phyloP scores from a whole-genome alignment of 2,797 vertebrate species.

The Leptatherina wallacei region DNA sequence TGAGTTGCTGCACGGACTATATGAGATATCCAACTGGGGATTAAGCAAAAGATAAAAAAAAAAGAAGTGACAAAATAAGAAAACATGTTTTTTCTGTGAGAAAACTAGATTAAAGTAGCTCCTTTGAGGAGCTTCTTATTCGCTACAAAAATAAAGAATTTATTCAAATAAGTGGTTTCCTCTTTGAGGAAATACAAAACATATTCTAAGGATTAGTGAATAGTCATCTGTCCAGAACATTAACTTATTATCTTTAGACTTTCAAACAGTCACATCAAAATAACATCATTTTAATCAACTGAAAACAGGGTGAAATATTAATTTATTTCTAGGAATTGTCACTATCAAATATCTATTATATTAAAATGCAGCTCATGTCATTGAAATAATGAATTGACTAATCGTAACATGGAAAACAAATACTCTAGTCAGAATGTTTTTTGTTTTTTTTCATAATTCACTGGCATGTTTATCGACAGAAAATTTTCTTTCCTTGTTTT shows the following conservation, averaged over 20 bases:
- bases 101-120: conserved; percentile 37
- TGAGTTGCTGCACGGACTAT: conserved; percentile 51
- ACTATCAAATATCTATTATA: background rate
- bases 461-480: too few relatives aligned
- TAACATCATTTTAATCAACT: background rate
- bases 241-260: background rate
- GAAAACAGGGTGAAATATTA: background rate
- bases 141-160: conserved; percentile 36
- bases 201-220: conserved; percentile 44
- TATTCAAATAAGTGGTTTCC: conserved; percentile 64
- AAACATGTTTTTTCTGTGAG: conserved; percentile 54
- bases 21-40: conserved; percentile 57
- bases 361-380: too few relatives aligned
- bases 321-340: background rate
- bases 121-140: conserved; percentile 45
- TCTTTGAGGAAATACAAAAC: conserved; percentile 43
- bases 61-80: conserved; percentile 25
- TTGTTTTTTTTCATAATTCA: too few relatives aligned
- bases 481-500: too few relatives aligned
- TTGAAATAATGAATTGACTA: too few relatives aligned
- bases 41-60: conserved; percentile 54
- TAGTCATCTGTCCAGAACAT: conserved; percentile 23
- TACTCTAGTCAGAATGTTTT: too few relatives aligned
- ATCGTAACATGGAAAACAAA: too few relatives aligned
- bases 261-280: too few relatives aligned